phyloP scores from a whole-genome alignment of 2,113 vertebrate species.

The Hipposideros armiger region DNA sequence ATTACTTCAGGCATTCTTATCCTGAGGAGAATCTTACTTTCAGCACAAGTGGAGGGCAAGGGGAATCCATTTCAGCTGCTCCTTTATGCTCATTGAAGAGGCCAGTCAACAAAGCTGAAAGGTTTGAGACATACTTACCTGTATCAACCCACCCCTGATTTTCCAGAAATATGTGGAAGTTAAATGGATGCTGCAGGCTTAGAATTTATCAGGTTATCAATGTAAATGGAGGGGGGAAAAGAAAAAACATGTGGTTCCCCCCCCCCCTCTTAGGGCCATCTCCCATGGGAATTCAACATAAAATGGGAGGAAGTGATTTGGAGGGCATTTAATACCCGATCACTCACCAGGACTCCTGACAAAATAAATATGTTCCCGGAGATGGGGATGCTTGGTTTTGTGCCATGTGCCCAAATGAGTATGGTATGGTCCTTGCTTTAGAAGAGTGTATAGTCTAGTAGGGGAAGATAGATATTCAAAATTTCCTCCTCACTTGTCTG shows the following conservation, averaged over 20 bases:
- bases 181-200: neutral
- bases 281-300: neutral
- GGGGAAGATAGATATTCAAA: neutral
- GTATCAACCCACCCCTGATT: neutral
- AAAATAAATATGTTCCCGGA: neutral
- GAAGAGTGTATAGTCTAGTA: neutral
- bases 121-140: neutral
- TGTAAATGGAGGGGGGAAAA: neutral
- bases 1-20: neutral
- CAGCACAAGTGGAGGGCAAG: neutral
- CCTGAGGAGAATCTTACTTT: neutral
- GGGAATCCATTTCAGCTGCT: neutral
- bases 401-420: neutral
- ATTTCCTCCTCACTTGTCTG: neutral
- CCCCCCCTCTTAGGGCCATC: neutral
- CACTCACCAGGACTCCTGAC: neutral
- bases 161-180: constrained; percentile 7
- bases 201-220: neutral
- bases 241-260: neutral
- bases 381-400: neutral
- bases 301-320: neutral
- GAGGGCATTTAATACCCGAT: neutral
- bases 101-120: neutral
- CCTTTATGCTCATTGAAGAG: neutral
- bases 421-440: neutral